These are phyloP conservation scores for Apodemia duryi DNA, from an alignment of 2,888 invertebrate species.

Conservation along the genomic window DNA sequence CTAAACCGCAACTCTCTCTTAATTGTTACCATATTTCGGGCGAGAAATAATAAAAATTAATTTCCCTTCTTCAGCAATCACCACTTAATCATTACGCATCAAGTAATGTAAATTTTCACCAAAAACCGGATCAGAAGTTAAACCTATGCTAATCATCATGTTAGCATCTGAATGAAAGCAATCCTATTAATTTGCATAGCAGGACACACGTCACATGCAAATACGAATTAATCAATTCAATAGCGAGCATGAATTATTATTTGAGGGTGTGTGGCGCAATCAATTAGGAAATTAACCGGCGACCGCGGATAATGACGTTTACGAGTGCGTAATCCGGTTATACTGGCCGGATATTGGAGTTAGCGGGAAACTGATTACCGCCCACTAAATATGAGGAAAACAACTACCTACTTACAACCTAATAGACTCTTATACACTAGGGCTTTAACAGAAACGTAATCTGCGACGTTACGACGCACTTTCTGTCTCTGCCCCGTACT, in stretches of 20 bases:
- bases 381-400: not conserved
- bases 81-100: not conserved
- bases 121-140: not conserved
- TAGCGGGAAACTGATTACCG: not conserved
- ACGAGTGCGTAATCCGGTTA: constrained; percentile 1
- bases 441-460: too few relatives aligned
- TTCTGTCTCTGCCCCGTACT: too few relatives aligned
- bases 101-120: not conserved
- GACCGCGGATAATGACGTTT: constrained; percentile 1
- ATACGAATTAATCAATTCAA: constrained; percentile 21
- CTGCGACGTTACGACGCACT: too few relatives aligned
- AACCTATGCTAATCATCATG: constrained; percentile 22
- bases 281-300: constrained; percentile 12
- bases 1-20: too few relatives aligned
- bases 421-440: too few relatives aligned
- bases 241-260: constrained; percentile 18
- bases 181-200: constrained; percentile 20
- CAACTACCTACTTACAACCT: not conserved
- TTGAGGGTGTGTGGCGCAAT: not conserved
- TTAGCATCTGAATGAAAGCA: constrained; percentile 25
- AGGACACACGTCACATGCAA: constrained; percentile 6
- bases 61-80: not conserved
- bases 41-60: not conserved
- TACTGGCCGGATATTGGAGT: not conserved
- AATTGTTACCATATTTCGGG: too few relatives aligned